Evolutionary conservation across 2,888 invertebrate species (phyloP).

Genomic region (Neoascia interrupta): DNA sequence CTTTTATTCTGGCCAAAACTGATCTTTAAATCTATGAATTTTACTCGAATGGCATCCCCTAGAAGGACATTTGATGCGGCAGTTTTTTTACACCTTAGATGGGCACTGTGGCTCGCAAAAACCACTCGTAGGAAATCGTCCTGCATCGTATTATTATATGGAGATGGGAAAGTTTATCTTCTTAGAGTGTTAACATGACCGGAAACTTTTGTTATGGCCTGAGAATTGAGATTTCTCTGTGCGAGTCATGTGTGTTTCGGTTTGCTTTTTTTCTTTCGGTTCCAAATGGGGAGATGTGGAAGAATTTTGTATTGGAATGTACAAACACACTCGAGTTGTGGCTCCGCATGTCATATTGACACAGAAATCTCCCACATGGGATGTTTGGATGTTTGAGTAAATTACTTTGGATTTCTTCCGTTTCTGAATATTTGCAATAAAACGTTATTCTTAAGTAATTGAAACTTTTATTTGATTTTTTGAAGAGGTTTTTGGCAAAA

Average conservation of each 20-base stretch:
- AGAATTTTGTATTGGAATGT: too few relatives aligned
- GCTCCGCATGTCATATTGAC: too few relatives aligned
- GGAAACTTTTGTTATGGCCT: constrained; percentile 58
- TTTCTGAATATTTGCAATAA: constrained; percentile 29
- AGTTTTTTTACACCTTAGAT: constrained; percentile 43
- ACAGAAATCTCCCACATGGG: constrained; percentile 39
- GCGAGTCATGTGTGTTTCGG: background rate
- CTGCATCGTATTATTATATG: too few relatives aligned
- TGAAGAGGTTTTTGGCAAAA: background rate
- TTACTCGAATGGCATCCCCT: constrained; percentile 31
- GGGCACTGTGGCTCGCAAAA: constrained; percentile 30
- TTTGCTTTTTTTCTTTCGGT: constrained; percentile 48
- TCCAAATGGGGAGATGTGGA: constrained; percentile 26
- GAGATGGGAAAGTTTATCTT: constrained; percentile 64
- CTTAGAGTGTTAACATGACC: constrained; percentile 65
- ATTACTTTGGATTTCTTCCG: constrained; percentile 35
- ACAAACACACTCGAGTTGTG: too few relatives aligned
- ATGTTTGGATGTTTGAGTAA: constrained; percentile 25
- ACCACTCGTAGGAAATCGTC: too few relatives aligned
- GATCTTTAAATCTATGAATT: constrained; percentile 58
- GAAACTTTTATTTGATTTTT: constrained; percentile 40
- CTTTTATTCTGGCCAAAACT: too few relatives aligned
- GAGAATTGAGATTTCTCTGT: constrained; percentile 39
- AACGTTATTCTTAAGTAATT: constrained; percentile 28
- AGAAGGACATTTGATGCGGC: constrained; percentile 30